Base-by-base conservation (phyloP, 1,140 invertebrate genomes). In the Formica selysi region DNA sequence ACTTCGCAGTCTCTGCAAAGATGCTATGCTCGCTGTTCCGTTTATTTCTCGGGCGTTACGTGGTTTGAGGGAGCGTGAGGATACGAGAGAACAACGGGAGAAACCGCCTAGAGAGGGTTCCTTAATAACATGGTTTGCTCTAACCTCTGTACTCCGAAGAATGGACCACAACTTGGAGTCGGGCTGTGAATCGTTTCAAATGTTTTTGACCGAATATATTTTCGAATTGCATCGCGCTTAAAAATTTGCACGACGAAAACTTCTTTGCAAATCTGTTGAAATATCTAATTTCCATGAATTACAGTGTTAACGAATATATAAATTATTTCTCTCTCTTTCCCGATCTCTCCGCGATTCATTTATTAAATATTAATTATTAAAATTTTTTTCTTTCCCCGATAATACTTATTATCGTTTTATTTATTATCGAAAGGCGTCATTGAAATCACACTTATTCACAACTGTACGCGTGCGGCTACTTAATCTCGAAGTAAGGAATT, bases 111-210 rank as follows among this genome's bases (percentile, higher is more conserved):
- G 78, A 78, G 78, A 90, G 80, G 85, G 86, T 86, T 88, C 86
- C 88, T 87, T 93, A 93, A 93, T 93, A 93, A 93, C 88, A 91
- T 85, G 91, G 91, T 90, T 87, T 86, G 74, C 81, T 78, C 86
- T 92, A 91, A 92, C 90, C 91, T 89, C 91, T 89, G 90, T 89
- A 87, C 88, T 85, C 67, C 80, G 74, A 90, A 89, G 84, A 86
- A 86, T 61, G 68, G 44, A 44, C 51, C 64, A 26, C 54, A 26
- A 73, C 61, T 26, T 22, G 68, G n/a, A 86, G 62, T 29, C n/a
- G 29, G 44, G 68, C 54, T 68, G 64, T 26, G 54, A 80, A 80
- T 71, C 76, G 64, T 73, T 29, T n/a, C 32, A 68, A 83, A 62
- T 74, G 16, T 51, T 51, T 51, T 51, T 13, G 41, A 41, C 65